Base-by-base conservation (phyloP, 2,797 vertebrate species). In the Sebastes taczanowskii region DNA sequence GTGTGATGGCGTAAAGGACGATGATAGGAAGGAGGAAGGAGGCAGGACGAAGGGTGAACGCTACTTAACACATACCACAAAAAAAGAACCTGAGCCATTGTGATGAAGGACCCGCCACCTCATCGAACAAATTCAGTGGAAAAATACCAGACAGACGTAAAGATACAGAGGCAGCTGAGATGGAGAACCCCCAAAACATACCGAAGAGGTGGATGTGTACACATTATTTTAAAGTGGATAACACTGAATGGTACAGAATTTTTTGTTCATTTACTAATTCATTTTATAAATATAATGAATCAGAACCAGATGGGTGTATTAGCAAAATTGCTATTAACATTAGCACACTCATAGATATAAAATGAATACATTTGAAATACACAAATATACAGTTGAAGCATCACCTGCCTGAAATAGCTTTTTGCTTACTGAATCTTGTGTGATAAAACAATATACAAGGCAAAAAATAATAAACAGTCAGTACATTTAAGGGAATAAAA, bases 71-170 rank as follows among this genome's bases (percentile, higher is more conserved):
- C 46, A 65, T 11, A 86, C 27, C 27, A 55, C 49, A 53, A 56
- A 49, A 53, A 56, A 49, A 42, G 35, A 46, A 22, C 46, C 75
- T 78, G 59, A 77, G 38, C 60, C 22, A 23, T 29, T 66, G 55
- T 74, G 74, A 80, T 64, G 68, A 87, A 76, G 71, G 58, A 82
- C 62, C 25, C 56, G 60, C 34, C 62, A 58, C 42, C 78, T 87
- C 71, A 60, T 80, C 49, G 42, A 42, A 61, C 25, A 64, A 34
- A 85, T 65, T 85, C 62, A 84, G 61, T 90, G 91, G 88, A 94
- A 93, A 92, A 89, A 83, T 74, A 94, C 89, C 60, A 84, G 79
- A 61, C 16, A 55, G 68, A 70, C 34, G 75, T 34, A 16, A 6
- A 67, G 35, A 76, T 10, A 42, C 13, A 56, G 30, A 64, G 10